Conservation (phyloP, 2,113 vertebrate species). For the Leucopsar rothschildi region DNA sequence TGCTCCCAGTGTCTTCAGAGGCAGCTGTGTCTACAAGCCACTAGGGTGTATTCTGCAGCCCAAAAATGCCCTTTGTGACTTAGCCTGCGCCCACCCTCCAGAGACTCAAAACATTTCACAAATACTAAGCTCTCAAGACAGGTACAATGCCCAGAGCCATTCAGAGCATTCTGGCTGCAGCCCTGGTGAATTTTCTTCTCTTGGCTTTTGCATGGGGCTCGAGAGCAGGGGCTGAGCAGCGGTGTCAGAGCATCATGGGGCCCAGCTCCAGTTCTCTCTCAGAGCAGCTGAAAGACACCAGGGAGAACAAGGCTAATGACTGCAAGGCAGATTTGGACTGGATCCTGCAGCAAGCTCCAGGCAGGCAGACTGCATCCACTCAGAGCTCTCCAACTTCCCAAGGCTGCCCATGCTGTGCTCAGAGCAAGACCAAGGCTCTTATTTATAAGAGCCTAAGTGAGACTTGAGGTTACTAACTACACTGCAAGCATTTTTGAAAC, state of each 20-base stretch:
- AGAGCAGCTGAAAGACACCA: background rate
- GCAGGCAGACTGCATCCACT: background rate
- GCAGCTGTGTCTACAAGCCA: background rate
- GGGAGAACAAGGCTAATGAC: background rate
- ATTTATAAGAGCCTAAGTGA: background rate
- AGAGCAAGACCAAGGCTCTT: background rate
- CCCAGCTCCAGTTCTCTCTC: background rate
- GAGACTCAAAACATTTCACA: background rate
- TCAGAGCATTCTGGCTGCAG: background rate
- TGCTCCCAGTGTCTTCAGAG: background rate
- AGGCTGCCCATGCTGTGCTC: background rate
- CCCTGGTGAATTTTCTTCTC: background rate
- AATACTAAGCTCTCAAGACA: background rate
- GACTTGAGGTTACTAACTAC: background rate
- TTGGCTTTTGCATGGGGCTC: background rate
- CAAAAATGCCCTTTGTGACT: background rate
- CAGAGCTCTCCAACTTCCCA: background rate
- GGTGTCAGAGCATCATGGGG: background rate
- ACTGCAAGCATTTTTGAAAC: background rate
- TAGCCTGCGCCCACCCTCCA: background rate
- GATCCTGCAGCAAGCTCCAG: background rate
- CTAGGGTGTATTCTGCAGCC: background rate
- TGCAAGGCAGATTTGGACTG: background rate
- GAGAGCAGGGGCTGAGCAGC: fast-evolving
- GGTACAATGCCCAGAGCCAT: background rate